Base-by-base conservation (phyloP, 2,113 vertebrate species). In the Caloenas nicobarica region DNA sequence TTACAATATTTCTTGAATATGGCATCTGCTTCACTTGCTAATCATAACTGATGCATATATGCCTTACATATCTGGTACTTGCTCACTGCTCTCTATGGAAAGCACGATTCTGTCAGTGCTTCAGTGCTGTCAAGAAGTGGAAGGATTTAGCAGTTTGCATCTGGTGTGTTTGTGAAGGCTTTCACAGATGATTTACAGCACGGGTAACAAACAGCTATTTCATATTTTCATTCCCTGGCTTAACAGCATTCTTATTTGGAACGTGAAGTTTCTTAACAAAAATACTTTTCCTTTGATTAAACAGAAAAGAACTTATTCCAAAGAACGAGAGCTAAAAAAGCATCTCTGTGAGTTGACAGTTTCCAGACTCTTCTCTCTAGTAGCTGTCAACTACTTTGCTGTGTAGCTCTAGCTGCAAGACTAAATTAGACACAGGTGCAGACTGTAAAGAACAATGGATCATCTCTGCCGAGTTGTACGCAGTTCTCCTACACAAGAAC, bases 381-480 rank as follows among this genome's bases (percentile, higher is more conserved):
- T 91, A 79, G 83, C 82, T 93, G 90, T 92, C 93, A 96, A n/a
- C 80, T 87, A 38, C 65, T 93, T 91, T 33, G 57, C 77, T 81
- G 36, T 64, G 77, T 68, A 94, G 73, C 61, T 92, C 9, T 96
- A 74, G 83, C 86, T 89, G 78, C 65, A 96, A 69, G 86, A 86
- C 83, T 92, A 91, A 86, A 94, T 95, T 91, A 95, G 93, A 16
- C 81, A 40, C 93, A 96, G 95, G 95, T 95, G 88, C 88, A 93
- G 66, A 40, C 42, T 87, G 5, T 64, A 38, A 83, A 79, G 92
- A 84, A 89, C 82, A 96, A 88, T 93, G 70, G 78, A 89, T 86
- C 83, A 65, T 79, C 65, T 93, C 74, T 92, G 83, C 92, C 57
- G 86, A 21, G 38, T 36, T 81, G 24, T 60, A 78, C 44, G 90